Percentiles rank a stretch among this genome's conserved stretches.
Evolutionary conservation across 2,888 invertebrate species (phyloP).

Genomic region (Conomelus anceps): DNA sequence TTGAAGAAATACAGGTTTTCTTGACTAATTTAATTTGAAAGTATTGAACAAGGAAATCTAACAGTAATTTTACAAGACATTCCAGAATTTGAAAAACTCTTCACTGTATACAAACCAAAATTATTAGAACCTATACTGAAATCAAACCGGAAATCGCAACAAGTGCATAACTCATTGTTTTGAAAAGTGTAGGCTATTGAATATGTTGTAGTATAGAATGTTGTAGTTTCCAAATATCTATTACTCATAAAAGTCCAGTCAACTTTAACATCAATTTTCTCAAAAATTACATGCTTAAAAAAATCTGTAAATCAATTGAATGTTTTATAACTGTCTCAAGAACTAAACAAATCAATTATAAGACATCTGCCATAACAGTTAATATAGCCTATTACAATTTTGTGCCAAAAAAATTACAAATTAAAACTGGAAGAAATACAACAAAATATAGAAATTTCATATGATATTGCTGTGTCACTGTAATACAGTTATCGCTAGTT

Average conservation of each 20-base stretch:
- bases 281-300: background rate
- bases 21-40: background rate
- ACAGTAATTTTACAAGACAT: background rate
- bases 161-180: background rate
- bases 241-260: background rate
- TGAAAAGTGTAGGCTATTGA: background rate
- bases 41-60: background rate
- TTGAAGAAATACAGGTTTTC: background rate
- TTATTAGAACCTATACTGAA: background rate
- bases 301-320: background rate
- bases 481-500: background rate
- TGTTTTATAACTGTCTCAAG: background rate
- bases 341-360: conserved; percentile 12
- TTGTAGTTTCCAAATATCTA: background rate
- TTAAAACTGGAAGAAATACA: background rate
- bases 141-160: background rate
- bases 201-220: background rate
- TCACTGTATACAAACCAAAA: background rate
- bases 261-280: background rate
- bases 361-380: conserved; percentile 1
- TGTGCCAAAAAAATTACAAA: background rate
- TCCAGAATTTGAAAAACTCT: background rate
- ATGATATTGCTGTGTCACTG: background rate
- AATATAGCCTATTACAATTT: background rate
- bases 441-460: background rate